These are phyloP conservation scores for Elephas maximus DNA, from an alignment of 2,113 vertebrate genomes.

Conservation along the genomic window DNA sequence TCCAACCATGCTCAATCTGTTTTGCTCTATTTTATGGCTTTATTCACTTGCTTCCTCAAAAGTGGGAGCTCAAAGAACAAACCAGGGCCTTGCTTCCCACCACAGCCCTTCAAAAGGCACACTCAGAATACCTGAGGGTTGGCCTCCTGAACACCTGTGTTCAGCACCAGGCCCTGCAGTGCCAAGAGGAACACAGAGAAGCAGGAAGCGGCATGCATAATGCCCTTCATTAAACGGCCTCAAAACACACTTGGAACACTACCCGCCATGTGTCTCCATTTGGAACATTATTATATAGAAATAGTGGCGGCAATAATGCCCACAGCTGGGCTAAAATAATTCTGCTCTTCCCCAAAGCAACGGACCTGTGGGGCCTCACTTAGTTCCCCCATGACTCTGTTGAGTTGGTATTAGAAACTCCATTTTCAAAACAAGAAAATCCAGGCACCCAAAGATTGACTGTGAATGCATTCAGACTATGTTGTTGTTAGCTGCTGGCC, in stretches of 20 bases:
- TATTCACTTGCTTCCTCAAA: background rate
- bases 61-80: background rate
- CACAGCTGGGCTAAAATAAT: background rate
- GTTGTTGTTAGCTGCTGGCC: background rate
- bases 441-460: background rate
- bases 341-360: background rate
- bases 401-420: background rate
- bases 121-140: background rate
- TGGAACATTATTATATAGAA: background rate
- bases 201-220: background rate
- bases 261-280: background rate
- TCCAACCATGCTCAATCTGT: conserved; percentile 29
- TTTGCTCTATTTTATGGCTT: conserved; percentile 20
- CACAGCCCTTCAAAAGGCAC: background rate
- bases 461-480: fast-evolving
- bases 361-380: background rate
- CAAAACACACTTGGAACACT: background rate
- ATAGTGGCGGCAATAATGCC: fast-evolving
- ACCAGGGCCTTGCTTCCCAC: background rate
- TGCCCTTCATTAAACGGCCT: background rate
- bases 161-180: background rate
- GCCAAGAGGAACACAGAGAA: background rate
- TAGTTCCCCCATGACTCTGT: background rate
- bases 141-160: too few species aligned
- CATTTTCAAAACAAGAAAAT: background rate